A percentile compares a stretch with the other conserved stretches of the same genome.
Evolutionary conservation across 2,888 invertebrate species (phyloP).

Genomic region (Brachypterus glaber): DNA sequence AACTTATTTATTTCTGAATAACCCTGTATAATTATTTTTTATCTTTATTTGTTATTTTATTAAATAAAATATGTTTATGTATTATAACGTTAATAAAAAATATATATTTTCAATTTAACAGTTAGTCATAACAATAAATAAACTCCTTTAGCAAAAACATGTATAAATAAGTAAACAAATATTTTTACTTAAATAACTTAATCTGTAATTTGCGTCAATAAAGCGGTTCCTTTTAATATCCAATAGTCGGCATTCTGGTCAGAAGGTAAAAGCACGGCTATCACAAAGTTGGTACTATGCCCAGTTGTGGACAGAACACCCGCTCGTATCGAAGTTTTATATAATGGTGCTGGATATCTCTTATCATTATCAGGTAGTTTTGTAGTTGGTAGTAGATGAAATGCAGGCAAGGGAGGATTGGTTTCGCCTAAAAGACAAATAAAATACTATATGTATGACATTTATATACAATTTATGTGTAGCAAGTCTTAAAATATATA

Average conservation of each 20-base stretch:
- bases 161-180: no score
- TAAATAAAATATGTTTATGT: no score
- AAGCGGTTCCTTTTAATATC: slow-evolving; percentile 82
- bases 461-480: neutral
- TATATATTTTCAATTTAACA: no score
- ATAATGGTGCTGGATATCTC: slow-evolving; percentile 69
- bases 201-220: slow-evolving; percentile 74
- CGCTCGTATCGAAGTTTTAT: slow-evolving; percentile 81
- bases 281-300: slow-evolving; percentile 87
- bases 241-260: slow-evolving; percentile 60
- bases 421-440: slow-evolving; percentile 53
- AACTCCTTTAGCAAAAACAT: no score
- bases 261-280: slow-evolving; percentile 65
- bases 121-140: no score
- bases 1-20: no score
- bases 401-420: slow-evolving; percentile 61
- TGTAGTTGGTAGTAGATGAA: slow-evolving; percentile 57
- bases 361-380: slow-evolving; percentile 50
- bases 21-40: no score
- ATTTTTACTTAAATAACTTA: no score
- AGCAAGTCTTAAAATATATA: no score
- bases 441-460: slow-evolving; percentile 28
- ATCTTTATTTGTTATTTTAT: no score
- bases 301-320: slow-evolving; percentile 85
- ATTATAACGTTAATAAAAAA: no score